These are phyloP conservation scores for Urocyon cinereoargenteus DNA, from an alignment of 2,797 vertebrate genomes.

Conservation along the genomic window DNA sequence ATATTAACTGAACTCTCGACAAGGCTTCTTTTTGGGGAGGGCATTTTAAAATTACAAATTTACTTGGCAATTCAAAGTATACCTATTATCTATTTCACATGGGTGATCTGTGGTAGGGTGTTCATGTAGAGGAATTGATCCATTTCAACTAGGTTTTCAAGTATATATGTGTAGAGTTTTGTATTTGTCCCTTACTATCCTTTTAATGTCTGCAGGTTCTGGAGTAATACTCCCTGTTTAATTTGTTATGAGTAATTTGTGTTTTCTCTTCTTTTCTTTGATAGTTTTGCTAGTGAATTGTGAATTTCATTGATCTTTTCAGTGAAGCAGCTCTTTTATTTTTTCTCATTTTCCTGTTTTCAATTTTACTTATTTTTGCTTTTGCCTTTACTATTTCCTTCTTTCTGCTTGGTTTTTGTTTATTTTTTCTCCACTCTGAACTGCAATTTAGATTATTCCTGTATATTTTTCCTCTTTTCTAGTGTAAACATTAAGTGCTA, in stretches of 20 bases:
- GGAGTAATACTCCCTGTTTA: background rate
- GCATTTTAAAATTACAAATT: background rate
- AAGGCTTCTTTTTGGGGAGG: background rate
- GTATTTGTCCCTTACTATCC: background rate
- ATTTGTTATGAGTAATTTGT: background rate
- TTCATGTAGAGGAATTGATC: background rate
- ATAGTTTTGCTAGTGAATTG: background rate
- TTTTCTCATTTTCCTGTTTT: background rate
- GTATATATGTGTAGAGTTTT: background rate
- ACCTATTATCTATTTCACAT: background rate
- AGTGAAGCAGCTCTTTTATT: background rate
- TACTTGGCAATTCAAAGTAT: background rate
- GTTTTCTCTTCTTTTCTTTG: background rate
- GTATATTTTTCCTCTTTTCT: background rate
- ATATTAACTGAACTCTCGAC: background rate
- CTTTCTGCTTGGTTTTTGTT: background rate
- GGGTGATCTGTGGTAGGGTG: background rate
- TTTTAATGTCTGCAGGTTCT: background rate
- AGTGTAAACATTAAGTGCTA: background rate
- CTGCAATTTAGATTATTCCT: background rate
- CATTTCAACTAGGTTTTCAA: background rate
- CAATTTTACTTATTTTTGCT: background rate
- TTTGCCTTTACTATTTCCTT: background rate
- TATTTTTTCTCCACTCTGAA: background rate
- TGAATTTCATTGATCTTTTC: background rate